Conservation (phyloP, 2,113 vertebrate genomes). For the Xiphophorus hellerii region DNA sequence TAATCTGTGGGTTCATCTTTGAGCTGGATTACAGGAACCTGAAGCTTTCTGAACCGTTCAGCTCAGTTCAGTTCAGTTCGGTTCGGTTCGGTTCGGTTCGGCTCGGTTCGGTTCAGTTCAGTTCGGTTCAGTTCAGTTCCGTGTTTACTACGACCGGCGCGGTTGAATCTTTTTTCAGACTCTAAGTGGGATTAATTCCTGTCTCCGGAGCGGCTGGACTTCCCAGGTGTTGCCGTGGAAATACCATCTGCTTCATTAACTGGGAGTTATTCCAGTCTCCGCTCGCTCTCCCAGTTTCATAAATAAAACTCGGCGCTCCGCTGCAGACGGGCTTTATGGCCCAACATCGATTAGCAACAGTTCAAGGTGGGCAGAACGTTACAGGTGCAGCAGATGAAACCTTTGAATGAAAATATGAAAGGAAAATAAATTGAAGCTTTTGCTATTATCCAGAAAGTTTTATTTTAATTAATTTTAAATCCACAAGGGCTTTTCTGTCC, state of each 20-base stretch:
- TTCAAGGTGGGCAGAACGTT: slow-evolving; percentile 45
- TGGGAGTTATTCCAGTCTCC: slow-evolving; percentile 72
- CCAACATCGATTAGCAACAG: slow-evolving; percentile 69
- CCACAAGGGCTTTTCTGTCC: slow-evolving; percentile 25
- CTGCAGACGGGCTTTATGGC: slow-evolving; percentile 38
- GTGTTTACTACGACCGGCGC: slow-evolving; percentile 47
- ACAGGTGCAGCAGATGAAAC: slow-evolving; percentile 43
- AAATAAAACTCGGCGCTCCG: slow-evolving; percentile 64
- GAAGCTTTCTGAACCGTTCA: slow-evolving; percentile 20
- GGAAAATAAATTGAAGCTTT: slow-evolving; percentile 34
- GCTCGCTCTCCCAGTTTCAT: slow-evolving; percentile 67
- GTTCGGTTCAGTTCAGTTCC: slow-evolving; percentile 24
- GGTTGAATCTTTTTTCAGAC: slow-evolving; percentile 58
- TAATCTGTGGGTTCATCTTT: slow-evolving; percentile 32
- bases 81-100: too few relatives aligned
- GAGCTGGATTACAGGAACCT: slow-evolving; percentile 47
- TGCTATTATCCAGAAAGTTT: slow-evolving; percentile 27
- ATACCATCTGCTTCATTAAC: slow-evolving; percentile 80
- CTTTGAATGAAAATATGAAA: slow-evolving; percentile 34
- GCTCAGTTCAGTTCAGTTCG: too few relatives aligned
- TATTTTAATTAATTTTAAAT: slow-evolving; percentile 45
- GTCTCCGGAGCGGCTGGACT: slow-evolving; percentile 61
- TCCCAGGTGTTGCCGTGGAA: slow-evolving; percentile 76
- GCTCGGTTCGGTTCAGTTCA: too few relatives aligned
- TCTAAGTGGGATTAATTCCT: slow-evolving; percentile 68